These are phyloP conservation scores for Phymastichus coffea DNA, from an alignment of 1,140 invertebrate genomes.

Conservation along the genomic window DNA sequence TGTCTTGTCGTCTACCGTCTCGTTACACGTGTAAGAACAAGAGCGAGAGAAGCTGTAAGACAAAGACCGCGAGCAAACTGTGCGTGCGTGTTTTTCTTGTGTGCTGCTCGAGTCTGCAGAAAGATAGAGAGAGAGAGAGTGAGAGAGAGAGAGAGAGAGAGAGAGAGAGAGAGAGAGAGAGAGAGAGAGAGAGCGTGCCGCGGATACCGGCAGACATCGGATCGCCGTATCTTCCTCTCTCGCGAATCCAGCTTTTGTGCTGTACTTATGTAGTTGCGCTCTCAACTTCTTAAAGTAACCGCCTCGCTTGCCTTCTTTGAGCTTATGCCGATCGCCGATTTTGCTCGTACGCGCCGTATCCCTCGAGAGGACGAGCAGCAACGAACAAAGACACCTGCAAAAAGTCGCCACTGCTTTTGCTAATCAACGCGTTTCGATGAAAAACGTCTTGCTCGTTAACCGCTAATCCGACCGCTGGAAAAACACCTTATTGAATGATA, in stretches of 20 bases:
- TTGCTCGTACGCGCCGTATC: not conserved
- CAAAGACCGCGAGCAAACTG: not conserved
- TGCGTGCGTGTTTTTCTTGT: constrained; percentile 1
- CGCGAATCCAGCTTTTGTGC: no score
- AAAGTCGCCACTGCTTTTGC: not conserved
- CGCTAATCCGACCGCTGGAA: constrained; percentile 5
- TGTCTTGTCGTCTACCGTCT: not conserved
- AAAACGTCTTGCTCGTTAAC: not conserved
- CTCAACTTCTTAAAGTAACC: constrained; percentile 5
- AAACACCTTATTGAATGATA: no score
- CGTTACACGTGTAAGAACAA: not conserved
- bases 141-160: no score
- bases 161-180: not conserved
- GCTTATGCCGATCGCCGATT: constrained; percentile 19
- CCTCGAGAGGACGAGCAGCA: no score
- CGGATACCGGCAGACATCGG: constrained; percentile 16
- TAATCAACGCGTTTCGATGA: not conserved
- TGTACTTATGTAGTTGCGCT: not conserved
- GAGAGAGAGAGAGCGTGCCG: no score
- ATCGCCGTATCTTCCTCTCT: constrained; percentile 16
- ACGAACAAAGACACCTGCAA: no score
- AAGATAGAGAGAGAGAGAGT: no score
- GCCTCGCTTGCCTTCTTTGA: not conserved
- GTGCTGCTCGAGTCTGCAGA: no score
- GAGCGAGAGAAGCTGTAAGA: not conserved